phyloP scores from a whole-genome alignment of 1,140 invertebrate species.

The Drosophila miranda region DNA sequence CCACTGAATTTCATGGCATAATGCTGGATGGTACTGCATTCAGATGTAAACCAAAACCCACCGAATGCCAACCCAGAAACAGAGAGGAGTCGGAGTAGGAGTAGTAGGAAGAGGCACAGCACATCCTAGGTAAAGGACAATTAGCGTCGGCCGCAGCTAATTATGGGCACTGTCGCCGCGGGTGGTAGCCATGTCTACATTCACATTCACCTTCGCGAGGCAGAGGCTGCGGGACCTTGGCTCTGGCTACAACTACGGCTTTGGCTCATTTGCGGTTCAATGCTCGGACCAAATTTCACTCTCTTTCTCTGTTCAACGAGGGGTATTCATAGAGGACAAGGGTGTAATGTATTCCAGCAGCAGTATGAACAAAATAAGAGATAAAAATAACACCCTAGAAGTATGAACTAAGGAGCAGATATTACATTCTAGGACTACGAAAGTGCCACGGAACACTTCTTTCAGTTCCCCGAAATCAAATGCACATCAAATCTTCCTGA shows the following conservation, averaged over 20 bases:
- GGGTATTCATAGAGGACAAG: no score
- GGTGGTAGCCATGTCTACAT: constrained; percentile 25
- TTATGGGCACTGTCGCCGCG: constrained; percentile 60
- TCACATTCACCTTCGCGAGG: background rate
- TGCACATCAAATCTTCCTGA: no score
- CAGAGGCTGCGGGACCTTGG: constrained; percentile 1
- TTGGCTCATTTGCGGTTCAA: constrained; percentile 46
- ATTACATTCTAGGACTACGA: no score
- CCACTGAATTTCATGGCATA: background rate
- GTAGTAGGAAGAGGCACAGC: constrained; percentile 8
- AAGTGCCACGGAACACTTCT: no score
- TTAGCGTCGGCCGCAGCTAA: constrained; percentile 69
- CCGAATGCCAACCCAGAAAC: background rate
- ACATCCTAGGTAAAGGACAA: constrained; percentile 44
- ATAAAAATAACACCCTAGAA: no score
- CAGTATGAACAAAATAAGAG: no score
- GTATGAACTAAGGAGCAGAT: no score
- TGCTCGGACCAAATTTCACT: constrained; percentile 46
- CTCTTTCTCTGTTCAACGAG: constrained; percentile 5
- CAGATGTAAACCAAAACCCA: background rate
- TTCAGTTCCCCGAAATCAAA: no score
- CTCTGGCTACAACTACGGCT: background rate
- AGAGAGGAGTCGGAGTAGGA: background rate
- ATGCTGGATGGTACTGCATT: constrained; percentile 1
- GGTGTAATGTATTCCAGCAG: no score